A percentile compares a stretch with the other conserved stretches of the same genome.
Conservation (phyloP, 2,797 vertebrate genomes). For the Nyctibius grandis region DNA sequence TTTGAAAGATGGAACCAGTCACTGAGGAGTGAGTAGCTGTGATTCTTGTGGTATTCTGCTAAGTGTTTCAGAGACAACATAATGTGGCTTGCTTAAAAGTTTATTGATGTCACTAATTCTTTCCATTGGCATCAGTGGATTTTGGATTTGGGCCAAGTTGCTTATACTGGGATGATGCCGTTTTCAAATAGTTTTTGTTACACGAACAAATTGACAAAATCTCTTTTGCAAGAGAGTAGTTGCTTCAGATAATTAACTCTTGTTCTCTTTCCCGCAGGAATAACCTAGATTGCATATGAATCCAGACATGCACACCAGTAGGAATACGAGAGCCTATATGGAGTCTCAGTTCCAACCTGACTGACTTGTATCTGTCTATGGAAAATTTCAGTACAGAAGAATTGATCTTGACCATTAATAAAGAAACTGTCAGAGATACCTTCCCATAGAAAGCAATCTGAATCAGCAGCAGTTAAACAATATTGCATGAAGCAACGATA, state of each 20-base stretch:
- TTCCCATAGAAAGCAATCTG: slow-evolving; percentile 80
- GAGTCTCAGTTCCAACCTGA: slow-evolving; percentile 75
- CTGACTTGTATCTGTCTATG: slow-evolving; percentile 74
- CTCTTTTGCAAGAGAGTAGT: neutral
- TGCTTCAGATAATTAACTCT: slow-evolving; percentile 47
- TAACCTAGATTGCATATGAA: slow-evolving; percentile 74
- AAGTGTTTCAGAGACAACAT: neutral
- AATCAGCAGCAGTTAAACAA: slow-evolving; percentile 83
- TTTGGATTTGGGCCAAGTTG: neutral
- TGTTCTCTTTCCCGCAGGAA: slow-evolving; percentile 76
- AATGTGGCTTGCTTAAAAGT: slow-evolving; percentile 5
- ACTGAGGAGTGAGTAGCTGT: slow-evolving; percentile 32
- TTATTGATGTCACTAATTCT: neutral
- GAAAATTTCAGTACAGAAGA: slow-evolving; percentile 75
- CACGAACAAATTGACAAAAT: neutral
- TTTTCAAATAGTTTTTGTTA: slow-evolving; percentile 1
- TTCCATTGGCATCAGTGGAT: neutral
- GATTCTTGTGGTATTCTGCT: slow-evolving; percentile 13
- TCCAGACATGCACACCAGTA: slow-evolving; percentile 70
- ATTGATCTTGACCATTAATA: slow-evolving; percentile 71
- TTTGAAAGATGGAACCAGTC: slow-evolving; percentile 27
- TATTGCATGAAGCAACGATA: slow-evolving; percentile 88
- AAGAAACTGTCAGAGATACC: slow-evolving; percentile 79
- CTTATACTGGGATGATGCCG: neutral
- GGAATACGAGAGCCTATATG: slow-evolving; percentile 74